phyloP scores from a whole-genome alignment of 2,888 invertebrate genomes.

The Salpingus planirostris region DNA sequence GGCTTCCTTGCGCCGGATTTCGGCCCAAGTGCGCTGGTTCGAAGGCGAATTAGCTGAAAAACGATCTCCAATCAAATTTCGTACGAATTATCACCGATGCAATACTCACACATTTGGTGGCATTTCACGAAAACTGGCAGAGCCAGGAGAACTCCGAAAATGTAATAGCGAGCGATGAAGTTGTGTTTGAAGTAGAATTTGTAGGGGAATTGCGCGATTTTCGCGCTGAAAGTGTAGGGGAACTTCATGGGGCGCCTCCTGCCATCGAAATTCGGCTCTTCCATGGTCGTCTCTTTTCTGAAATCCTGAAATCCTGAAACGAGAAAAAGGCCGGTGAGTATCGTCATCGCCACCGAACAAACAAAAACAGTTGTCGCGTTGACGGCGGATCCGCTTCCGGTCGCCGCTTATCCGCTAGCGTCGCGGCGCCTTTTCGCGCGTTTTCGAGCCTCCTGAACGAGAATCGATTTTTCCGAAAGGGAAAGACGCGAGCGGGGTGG shows the following conservation, averaged over 20 bases:
- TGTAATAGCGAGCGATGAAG: slow-evolving; percentile 43
- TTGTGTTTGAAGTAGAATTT: slow-evolving; percentile 42
- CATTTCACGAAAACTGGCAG: slow-evolving; percentile 46
- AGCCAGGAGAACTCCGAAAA: slow-evolving; percentile 29
- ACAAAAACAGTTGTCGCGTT: no score
- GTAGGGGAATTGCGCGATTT: slow-evolving; percentile 50
- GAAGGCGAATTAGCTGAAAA: slow-evolving; percentile 44
- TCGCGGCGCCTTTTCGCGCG: no score
- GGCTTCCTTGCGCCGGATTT: slow-evolving; percentile 36
- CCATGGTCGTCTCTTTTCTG: no score
- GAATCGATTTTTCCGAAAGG: no score
- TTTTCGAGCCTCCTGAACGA: no score
- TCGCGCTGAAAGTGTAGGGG: slow-evolving; percentile 50
- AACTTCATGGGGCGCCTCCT: slow-evolving; percentile 48
- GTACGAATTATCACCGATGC: background rate
- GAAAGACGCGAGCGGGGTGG: no score
- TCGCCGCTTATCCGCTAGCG: no score
- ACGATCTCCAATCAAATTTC: slow-evolving; percentile 6
- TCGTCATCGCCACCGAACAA: no score
- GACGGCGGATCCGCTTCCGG: no score
- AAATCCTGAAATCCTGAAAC: no score
- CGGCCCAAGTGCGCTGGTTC: slow-evolving; percentile 45
- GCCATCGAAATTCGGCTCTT: no score
- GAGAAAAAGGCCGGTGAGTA: no score
- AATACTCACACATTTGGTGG: slow-evolving; percentile 39